Percentiles rank a stretch among this genome's conserved stretches.
Conservation (phyloP, 2,113 vertebrate genomes). For the Protomyctophum bolini region DNA sequence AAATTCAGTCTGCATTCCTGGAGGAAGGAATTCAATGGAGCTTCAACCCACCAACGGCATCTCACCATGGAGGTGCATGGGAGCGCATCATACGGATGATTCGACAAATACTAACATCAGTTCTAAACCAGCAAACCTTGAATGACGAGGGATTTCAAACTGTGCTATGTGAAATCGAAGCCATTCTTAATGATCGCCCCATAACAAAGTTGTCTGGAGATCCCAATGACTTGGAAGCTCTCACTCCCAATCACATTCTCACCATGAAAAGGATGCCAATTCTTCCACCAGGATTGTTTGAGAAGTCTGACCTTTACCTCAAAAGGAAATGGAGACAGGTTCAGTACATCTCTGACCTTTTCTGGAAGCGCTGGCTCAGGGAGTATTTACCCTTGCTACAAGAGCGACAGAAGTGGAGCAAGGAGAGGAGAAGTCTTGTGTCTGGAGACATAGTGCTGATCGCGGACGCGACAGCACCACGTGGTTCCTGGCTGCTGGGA, state of each 20-base stretch:
- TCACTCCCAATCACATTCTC: conserved; percentile 28
- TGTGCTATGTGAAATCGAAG: conserved; percentile 13
- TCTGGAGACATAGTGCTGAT: conserved; percentile 14
- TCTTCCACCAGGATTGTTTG: conserved; percentile 8
- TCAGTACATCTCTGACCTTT: background rate
- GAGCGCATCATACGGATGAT: conserved; percentile 3
- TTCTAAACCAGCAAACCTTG: background rate
- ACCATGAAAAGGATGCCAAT: conserved; percentile 9
- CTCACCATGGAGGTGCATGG: conserved; percentile 22
- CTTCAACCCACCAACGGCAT: conserved; percentile 8
- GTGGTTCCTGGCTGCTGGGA: conserved; percentile 9
- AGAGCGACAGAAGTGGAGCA: conserved; percentile 17
- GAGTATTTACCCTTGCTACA: conserved; percentile 27
- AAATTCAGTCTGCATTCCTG: background rate
- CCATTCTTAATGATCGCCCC: conserved; percentile 18
- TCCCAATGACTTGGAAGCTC: conserved; percentile 19
- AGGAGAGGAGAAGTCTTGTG: background rate
- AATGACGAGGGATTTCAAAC: conserved; percentile 18
- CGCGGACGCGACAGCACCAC: conserved; percentile 5
- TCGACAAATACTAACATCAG: background rate
- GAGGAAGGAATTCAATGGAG: conserved; percentile 10
- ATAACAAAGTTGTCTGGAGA: conserved; percentile 16
- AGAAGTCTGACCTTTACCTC: conserved; percentile 9
- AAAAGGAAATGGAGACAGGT: background rate
- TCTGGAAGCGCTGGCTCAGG: conserved; percentile 18